Evolutionary conservation across 2,888 invertebrate species (phyloP).

Genomic region (Chesias legatella): DNA sequence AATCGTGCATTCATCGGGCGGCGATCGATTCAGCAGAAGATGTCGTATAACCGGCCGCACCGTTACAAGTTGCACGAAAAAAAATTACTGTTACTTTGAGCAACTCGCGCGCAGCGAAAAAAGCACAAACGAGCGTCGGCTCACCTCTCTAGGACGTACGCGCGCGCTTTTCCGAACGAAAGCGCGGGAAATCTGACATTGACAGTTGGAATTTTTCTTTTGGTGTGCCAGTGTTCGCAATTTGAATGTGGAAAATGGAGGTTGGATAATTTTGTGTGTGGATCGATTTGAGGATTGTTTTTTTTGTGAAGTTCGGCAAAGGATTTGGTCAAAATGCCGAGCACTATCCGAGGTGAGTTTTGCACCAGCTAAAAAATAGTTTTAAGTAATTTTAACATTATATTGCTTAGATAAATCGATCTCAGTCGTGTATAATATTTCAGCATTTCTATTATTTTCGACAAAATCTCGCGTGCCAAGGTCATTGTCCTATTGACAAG

Average conservation of each 20-base stretch:
- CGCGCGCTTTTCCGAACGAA: slow-evolving; percentile 40
- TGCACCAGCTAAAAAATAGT: too few species aligned
- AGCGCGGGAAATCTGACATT: slow-evolving; percentile 59
- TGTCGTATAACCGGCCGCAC: slow-evolving; percentile 62
- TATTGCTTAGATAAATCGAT: too few species aligned
- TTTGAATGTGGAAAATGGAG: slow-evolving; percentile 31
- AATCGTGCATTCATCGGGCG: slow-evolving; percentile 43
- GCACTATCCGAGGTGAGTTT: slow-evolving; percentile 76
- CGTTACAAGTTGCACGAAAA: slow-evolving; percentile 71
- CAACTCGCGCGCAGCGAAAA: slow-evolving; percentile 64
- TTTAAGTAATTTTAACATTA: too few species aligned
- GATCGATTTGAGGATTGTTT: slow-evolving; percentile 45
- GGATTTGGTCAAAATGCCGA: slow-evolving; percentile 73
- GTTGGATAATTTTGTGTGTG: slow-evolving; percentile 50
- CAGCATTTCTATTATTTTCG: background rate
- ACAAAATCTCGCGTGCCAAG: slow-evolving; percentile 27
- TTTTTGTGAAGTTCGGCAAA: slow-evolving; percentile 33
- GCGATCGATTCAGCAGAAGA: slow-evolving; percentile 44
- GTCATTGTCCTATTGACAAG: slow-evolving; percentile 47
- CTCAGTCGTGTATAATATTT: too few species aligned
- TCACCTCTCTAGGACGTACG: slow-evolving; percentile 68
- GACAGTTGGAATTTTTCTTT: slow-evolving; percentile 37
- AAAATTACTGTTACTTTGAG: slow-evolving; percentile 72
- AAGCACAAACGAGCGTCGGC: slow-evolving; percentile 64
- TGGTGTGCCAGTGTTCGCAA: slow-evolving; percentile 13